phyloP scores from a whole-genome alignment of 2,113 vertebrate species.

The Tamias sibiricus region DNA sequence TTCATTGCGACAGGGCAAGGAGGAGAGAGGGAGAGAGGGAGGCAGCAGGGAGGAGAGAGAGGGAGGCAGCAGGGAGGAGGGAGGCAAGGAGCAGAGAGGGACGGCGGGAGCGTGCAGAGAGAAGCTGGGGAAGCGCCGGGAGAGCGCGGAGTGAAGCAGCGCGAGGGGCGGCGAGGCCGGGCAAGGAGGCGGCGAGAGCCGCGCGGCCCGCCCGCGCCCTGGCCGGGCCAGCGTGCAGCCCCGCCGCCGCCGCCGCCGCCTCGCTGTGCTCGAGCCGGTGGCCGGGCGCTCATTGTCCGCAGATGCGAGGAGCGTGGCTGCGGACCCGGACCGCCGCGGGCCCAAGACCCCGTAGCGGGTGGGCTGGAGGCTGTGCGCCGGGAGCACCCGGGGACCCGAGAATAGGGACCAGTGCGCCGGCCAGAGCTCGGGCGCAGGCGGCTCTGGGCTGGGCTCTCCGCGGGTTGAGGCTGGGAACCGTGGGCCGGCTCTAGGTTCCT shows the following conservation, averaged over 20 bases:
- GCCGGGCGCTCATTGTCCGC: conserved; percentile 66
- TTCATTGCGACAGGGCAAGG: conserved; percentile 94
- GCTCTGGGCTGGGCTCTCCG: background rate
- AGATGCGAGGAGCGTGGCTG: conserved; percentile 5
- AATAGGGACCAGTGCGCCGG: background rate
- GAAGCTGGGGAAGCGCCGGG: conserved; percentile 69
- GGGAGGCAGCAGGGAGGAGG: conserved; percentile 76
- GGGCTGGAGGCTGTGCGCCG: conserved; percentile 16
- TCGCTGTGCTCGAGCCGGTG: background rate
- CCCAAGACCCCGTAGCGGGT: background rate
- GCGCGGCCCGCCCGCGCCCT: background rate
- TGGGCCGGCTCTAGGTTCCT: background rate
- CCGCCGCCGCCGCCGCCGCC: background rate
- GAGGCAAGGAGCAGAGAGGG: conserved; percentile 73
- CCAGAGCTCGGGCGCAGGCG: background rate
- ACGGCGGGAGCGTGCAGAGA: conserved; percentile 71
- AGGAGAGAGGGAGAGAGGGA: conserved; percentile 84
- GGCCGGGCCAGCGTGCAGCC: conserved; percentile 45
- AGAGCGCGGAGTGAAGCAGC: conserved; percentile 68
- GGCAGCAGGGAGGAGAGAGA: conserved; percentile 77
- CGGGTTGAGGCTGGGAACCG: background rate
- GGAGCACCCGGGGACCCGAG: background rate
- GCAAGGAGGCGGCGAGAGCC: conserved; percentile 53
- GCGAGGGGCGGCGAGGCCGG: conserved; percentile 59
- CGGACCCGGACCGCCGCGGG: conserved; percentile 21